These are phyloP conservation scores for Menidia menidia DNA, from an alignment of 2,797 vertebrate species.

Conservation along the genomic window DNA sequence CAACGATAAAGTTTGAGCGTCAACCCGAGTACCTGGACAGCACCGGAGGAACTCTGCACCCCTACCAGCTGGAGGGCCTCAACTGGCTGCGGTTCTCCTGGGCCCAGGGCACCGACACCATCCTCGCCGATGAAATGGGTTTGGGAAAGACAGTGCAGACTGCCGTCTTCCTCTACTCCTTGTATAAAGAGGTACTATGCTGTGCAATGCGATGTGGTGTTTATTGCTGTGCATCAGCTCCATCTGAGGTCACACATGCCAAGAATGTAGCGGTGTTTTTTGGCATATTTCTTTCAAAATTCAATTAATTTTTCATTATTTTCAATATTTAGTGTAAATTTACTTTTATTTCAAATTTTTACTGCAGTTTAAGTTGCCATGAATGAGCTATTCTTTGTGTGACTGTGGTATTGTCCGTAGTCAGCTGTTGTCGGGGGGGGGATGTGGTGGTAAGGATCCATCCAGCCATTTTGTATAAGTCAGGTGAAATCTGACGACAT, in stretches of 20 bases:
- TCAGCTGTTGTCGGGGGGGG: constrained; percentile 14
- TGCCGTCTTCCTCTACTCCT: constrained; percentile 95
- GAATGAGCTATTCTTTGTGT: no score
- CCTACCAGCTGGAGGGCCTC: constrained; percentile 97
- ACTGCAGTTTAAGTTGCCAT: background rate
- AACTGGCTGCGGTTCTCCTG: constrained; percentile 99
- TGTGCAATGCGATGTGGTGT: background rate
- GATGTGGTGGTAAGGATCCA: constrained; percentile 30
- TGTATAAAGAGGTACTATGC: constrained; percentile 91
- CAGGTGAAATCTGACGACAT: constrained; percentile 70
- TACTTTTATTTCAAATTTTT: background rate
- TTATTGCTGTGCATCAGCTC: background rate
- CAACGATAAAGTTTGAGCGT: constrained; percentile 96
- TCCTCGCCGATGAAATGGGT: constrained; percentile 98
- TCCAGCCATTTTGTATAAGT: constrained; percentile 76
- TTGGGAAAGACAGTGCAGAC: constrained; percentile 98
- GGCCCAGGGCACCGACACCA: constrained; percentile 98
- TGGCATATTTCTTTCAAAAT: background rate
- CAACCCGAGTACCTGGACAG: constrained; percentile 94
- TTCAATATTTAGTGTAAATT: no score
- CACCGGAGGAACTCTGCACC: constrained; percentile 93
- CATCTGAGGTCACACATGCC: background rate
- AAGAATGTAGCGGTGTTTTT: background rate
- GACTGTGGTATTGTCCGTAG: background rate
- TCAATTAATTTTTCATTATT: background rate